Evolutionary conservation across 2,113 vertebrate genomes (phyloP).

Genomic region (Mastomys natalensis): DNA sequence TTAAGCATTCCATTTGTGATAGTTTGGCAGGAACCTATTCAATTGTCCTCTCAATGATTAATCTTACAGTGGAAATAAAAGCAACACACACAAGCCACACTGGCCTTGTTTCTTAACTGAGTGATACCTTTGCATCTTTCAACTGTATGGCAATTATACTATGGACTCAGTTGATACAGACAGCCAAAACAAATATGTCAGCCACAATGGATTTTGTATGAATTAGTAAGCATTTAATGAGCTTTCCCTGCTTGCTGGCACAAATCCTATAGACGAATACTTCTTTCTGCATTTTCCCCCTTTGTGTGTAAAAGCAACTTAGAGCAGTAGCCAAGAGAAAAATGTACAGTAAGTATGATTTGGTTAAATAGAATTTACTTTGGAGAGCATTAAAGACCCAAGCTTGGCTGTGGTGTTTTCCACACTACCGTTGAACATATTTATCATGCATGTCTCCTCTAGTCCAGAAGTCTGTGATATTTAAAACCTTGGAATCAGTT

Average conservation of each 20-base stretch:
- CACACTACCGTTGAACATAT: background rate
- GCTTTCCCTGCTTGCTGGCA: constrained; percentile 12
- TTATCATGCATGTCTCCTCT: background rate
- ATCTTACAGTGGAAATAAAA: constrained; percentile 46
- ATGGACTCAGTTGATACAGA: constrained; percentile 40
- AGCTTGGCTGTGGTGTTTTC: constrained; percentile 55
- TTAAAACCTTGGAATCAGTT: constrained; percentile 63
- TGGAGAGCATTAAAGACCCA: constrained; percentile 38
- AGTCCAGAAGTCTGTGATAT: constrained; percentile 40
- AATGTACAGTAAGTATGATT: background rate
- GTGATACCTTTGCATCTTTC: constrained; percentile 44
- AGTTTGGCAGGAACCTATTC: constrained; percentile 36
- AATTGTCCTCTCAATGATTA: background rate
- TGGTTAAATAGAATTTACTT: constrained; percentile 55
- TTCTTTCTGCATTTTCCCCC: constrained; percentile 40
- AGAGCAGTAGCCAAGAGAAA: constrained; percentile 60
- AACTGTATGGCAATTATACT: constrained; percentile 47
- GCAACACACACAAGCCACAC: background rate
- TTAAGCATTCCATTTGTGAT: constrained; percentile 41
- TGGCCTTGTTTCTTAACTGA: constrained; percentile 45
- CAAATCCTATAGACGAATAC: constrained; percentile 43
- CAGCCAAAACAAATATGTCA: constrained; percentile 57
- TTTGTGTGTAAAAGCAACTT: constrained; percentile 16
- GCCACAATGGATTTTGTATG: constrained; percentile 60
- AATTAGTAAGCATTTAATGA: constrained; percentile 71